phyloP scores from a whole-genome alignment of 2,113 vertebrate species.

The Thinocorus orbignyianus region DNA sequence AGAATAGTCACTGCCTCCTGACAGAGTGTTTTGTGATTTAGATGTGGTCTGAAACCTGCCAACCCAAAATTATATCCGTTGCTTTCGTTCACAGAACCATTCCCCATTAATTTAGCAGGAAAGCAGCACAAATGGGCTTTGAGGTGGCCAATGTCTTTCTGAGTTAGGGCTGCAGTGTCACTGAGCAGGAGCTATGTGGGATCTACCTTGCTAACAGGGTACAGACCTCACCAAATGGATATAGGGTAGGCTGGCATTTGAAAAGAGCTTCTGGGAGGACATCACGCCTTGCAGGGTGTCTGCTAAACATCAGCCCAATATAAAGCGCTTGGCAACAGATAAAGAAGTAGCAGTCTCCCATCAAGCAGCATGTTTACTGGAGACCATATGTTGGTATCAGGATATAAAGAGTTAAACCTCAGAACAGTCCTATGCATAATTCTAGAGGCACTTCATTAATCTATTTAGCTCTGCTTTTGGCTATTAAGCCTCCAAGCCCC shows the following conservation, averaged over 20 bases:
- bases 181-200: not conserved
- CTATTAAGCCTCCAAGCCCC: not conserved
- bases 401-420: not conserved
- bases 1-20: not conserved
- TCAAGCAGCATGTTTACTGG: not conserved
- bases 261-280: not conserved
- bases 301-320: not conserved
- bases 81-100: not conserved
- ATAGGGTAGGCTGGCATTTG: not conserved
- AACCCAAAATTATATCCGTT: not conserved
- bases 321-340: not conserved
- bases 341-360: not conserved
- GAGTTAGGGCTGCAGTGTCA: not conserved
- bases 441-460: conserved; percentile 25
- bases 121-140: not conserved
- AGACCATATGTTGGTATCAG: not conserved
- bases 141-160: not conserved
- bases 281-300: not conserved
- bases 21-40: not conserved
- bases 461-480: conserved; percentile 26
- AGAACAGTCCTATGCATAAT: not conserved
- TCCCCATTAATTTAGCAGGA: not conserved
- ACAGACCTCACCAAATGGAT: not conserved
- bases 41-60: not conserved
- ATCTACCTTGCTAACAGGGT: not conserved